A percentile compares a stretch with the other conserved stretches of the same genome.
These are phyloP conservation scores for Melinaea marsaeus DNA, from an alignment of 2,888 invertebrate species.

Conservation along the genomic window DNA sequence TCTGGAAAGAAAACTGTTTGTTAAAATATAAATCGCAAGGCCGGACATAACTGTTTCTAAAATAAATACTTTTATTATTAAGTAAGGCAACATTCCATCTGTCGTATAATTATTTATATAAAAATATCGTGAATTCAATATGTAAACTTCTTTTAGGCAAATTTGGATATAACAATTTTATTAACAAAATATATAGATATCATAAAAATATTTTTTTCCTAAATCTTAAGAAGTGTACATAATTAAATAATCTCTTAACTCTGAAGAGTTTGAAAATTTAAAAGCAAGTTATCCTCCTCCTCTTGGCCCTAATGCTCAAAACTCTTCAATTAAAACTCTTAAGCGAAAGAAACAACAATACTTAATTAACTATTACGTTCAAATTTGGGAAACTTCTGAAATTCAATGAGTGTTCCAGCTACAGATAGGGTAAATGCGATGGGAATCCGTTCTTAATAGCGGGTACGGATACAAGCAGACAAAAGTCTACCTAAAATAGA, in stretches of 20 bases:
- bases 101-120: too few species aligned
- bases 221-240: not conserved
- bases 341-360: constrained; percentile 57
- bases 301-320: constrained; percentile 44
- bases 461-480: too few species aligned
- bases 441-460: constrained; percentile 2
- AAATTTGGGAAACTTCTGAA: constrained; percentile 47
- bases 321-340: constrained; percentile 63
- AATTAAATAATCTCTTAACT: constrained; percentile 28
- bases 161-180: too few species aligned
- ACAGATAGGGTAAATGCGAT: constrained; percentile 25
- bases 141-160: too few species aligned
- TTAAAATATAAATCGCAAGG: not conserved
- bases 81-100: too few species aligned
- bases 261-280: constrained; percentile 32
- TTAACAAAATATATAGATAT: too few species aligned
- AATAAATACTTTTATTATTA: too few species aligned
- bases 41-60: not conserved
- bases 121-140: too few species aligned
- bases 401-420: constrained; percentile 40
- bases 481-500: too few species aligned
- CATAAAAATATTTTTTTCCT: too few species aligned
- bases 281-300: constrained; percentile 48
- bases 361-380: constrained; percentile 55
- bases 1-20: constrained; percentile 10